phyloP scores from a whole-genome alignment of 1,140 invertebrate genomes.

The Andricus grossulariae region DNA sequence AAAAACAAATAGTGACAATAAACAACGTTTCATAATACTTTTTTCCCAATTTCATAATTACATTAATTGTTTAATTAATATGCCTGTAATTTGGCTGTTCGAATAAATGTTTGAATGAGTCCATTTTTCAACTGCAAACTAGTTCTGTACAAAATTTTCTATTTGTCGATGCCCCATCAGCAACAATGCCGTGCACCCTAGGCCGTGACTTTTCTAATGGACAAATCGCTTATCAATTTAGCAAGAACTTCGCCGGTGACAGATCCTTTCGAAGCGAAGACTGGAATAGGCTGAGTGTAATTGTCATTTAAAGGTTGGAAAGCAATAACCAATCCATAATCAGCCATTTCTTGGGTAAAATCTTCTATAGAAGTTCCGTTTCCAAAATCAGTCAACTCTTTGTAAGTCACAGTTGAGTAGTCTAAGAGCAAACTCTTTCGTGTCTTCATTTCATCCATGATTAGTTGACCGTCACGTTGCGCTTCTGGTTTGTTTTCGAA shows the following conservation, averaged over 20 bases:
- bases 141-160: conserved; percentile 50
- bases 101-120: conserved; percentile 41
- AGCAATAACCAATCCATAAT: too few species aligned
- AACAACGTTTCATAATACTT: too few species aligned
- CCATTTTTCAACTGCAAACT: conserved; percentile 38
- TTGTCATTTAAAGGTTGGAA: conserved; percentile 35
- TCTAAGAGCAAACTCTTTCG: conserved; percentile 33
- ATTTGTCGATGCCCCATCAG: conserved; percentile 47
- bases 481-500: background rate
- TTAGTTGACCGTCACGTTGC: conserved; percentile 27
- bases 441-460: conserved; percentile 41
- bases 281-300: conserved; percentile 47
- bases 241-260: conserved; percentile 39
- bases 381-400: conserved; percentile 36
- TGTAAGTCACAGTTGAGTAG: conserved; percentile 16
- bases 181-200: conserved; percentile 48
- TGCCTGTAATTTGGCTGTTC: too few species aligned
- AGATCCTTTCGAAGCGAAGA: conserved; percentile 46
- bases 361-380: conserved; percentile 15
- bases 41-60: too few species aligned
- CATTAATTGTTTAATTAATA: too few species aligned
- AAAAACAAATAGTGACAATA: too few species aligned
- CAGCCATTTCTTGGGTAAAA: conserved; percentile 36
- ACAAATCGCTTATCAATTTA: conserved; percentile 50
- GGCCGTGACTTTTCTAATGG: conserved; percentile 46